These are phyloP conservation scores for Physocephala rufipes DNA, from an alignment of 2,888 invertebrate species.

Conservation along the genomic window DNA sequence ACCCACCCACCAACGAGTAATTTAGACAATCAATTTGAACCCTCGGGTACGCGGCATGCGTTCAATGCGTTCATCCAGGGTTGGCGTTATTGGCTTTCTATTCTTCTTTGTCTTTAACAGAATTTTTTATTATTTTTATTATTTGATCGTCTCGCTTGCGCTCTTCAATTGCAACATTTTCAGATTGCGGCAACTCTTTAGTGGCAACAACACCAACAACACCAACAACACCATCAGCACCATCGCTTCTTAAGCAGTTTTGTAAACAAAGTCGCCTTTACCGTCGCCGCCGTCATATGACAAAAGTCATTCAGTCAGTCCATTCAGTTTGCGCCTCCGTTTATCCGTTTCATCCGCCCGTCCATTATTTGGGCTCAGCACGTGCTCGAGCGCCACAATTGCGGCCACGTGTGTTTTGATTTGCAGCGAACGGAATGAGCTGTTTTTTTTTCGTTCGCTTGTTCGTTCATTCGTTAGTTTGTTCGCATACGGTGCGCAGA, in stretches of 20 bases:
- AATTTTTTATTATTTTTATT: conserved; percentile 15
- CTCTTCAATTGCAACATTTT: conserved; percentile 51
- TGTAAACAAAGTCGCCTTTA: neutral
- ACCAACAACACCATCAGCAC: conserved; percentile 20
- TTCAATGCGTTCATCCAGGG: neutral
- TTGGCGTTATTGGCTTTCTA: neutral
- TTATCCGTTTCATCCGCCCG: neutral
- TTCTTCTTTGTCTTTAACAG: neutral
- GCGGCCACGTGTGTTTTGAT: conserved; percentile 67
- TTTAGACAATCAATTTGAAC: conserved; percentile 57
- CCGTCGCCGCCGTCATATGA: neutral
- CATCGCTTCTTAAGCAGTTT: conserved; percentile 24
- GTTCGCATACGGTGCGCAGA: neutral
- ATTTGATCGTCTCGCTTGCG: conserved; percentile 17
- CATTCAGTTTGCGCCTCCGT: neutral
- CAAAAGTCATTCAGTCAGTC: conserved; percentile 21
- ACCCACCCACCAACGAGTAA: conserved; percentile 42
- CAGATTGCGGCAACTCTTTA: conserved; percentile 29
- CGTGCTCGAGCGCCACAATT: conserved; percentile 58
- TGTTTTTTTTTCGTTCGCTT: conserved; percentile 31
- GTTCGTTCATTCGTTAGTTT: no score
- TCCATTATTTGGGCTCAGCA: conserved; percentile 18
- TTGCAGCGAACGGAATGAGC: conserved; percentile 57
- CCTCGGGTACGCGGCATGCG: conserved; percentile 40
- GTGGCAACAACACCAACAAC: conserved; percentile 21